Percentiles rank a stretch among this genome's conserved stretches.
Evolutionary conservation across 2,113 vertebrate species (phyloP).

Genomic region (Sylvia atricapilla): DNA sequence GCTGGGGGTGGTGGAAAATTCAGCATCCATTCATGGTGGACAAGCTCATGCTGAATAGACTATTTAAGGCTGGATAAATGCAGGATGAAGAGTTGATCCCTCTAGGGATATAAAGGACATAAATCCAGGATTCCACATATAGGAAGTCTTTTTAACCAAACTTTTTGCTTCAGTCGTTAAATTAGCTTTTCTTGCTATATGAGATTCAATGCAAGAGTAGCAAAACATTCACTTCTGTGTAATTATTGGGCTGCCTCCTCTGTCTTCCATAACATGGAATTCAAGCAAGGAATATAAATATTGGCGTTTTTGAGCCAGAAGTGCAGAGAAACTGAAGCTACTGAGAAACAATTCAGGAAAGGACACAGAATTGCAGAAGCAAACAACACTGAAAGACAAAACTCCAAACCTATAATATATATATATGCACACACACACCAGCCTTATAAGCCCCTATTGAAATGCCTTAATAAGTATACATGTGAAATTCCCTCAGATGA

Average conservation of each 20-base stretch:
- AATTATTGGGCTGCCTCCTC: background rate
- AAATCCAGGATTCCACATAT: background rate
- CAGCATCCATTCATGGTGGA: background rate
- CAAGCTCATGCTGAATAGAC: background rate
- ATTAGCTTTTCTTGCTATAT: background rate
- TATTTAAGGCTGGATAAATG: background rate
- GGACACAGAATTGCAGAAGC: background rate
- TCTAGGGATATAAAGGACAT: background rate
- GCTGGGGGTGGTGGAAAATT: background rate
- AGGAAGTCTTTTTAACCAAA: background rate
- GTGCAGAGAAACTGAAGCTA: background rate
- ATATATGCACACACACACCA: rapidly evolving
- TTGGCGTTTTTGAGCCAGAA: background rate
- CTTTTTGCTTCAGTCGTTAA: background rate
- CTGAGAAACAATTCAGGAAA: background rate
- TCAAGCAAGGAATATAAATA: background rate
- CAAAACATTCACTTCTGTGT: background rate
- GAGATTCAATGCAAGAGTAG: background rate
- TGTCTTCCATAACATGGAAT: background rate
- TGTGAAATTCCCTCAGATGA: background rate
- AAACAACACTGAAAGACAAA: background rate
- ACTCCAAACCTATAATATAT: background rate
- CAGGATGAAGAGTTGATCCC: background rate
- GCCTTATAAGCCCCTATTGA: background rate
- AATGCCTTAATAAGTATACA: background rate